Evolutionary conservation across 2,888 invertebrate species (phyloP).

Genomic region (Allophyes oxyacanthae): DNA sequence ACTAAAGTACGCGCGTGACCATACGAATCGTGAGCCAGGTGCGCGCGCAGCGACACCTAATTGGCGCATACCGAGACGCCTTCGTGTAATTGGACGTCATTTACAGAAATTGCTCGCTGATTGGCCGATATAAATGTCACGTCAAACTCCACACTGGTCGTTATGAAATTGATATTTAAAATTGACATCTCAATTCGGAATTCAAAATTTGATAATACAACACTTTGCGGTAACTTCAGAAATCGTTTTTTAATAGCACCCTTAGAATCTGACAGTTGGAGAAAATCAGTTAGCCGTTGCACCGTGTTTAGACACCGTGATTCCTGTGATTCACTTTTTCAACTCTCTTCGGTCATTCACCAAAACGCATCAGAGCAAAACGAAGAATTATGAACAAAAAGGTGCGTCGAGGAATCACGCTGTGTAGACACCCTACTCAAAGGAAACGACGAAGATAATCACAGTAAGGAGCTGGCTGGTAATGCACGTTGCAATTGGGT

Average conservation of each 20-base stretch:
- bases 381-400: slow-evolving; percentile 85
- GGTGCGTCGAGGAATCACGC: slow-evolving; percentile 86
- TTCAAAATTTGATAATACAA: slow-evolving; percentile 3
- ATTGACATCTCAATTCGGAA: slow-evolving; percentile 13
- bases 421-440: slow-evolving; percentile 80
- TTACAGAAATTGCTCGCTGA: slow-evolving; percentile 80
- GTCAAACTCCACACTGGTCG: slow-evolving; percentile 55
- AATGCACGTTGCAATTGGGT: slow-evolving; percentile 64
- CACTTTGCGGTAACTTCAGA: slow-evolving; percentile 6
- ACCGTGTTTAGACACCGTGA: slow-evolving; percentile 81
- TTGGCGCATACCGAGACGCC: slow-evolving; percentile 84
- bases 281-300: slow-evolving; percentile 74
- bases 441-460: slow-evolving; percentile 72
- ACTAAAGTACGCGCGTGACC: slow-evolving; percentile 79
- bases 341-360: slow-evolving; percentile 86
- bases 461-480: slow-evolving; percentile 62
- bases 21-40: slow-evolving; percentile 84
- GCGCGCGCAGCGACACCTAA: slow-evolving; percentile 80
- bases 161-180: slow-evolving; percentile 42
- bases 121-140: slow-evolving; percentile 80
- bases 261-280: slow-evolving; percentile 52
- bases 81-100: slow-evolving; percentile 83
- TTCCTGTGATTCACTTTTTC: slow-evolving; percentile 86
- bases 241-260: slow-evolving; percentile 48
- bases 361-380: slow-evolving; percentile 80